A percentile compares a stretch with the other conserved stretches of the same genome.
Conservation (phyloP, 2,888 invertebrate genomes). For the Cinara cedri region DNA sequence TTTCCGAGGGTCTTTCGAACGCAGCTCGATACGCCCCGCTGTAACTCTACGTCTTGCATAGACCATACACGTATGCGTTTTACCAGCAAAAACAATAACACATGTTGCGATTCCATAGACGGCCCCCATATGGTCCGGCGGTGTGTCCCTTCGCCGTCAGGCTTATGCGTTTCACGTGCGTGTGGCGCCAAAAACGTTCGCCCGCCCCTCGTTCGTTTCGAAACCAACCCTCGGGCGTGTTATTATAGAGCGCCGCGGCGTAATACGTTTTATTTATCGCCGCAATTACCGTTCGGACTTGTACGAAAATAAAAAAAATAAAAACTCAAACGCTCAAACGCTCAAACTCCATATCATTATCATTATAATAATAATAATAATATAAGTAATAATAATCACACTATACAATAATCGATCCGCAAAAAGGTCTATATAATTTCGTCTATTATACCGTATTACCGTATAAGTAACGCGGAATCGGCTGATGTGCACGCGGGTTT, state of each 20-base stretch:
- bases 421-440: slow-evolving; percentile 48
- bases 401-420: slow-evolving; percentile 25
- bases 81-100: slow-evolving; percentile 43
- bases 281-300: background rate
- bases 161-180: slow-evolving; percentile 33
- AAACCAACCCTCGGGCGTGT: background rate
- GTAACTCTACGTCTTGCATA: background rate
- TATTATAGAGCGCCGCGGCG: too few species aligned
- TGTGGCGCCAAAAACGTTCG: slow-evolving; percentile 54
- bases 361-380: slow-evolving; percentile 34
- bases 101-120: slow-evolving; percentile 38
- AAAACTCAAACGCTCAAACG: too few species aligned
- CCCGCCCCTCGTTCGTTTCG: background rate
- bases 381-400: too few species aligned
- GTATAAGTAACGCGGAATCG: too few species aligned
- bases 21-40: slow-evolving; percentile 19
- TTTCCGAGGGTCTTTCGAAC: slow-evolving; percentile 34
- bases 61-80: too few species aligned
- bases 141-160: slow-evolving; percentile 18
- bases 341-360: background rate
- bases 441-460: background rate
- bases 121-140: slow-evolving; percentile 26
- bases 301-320: too few species aligned
- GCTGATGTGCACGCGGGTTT: background rate
- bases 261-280: slow-evolving; percentile 37